Conservation (phyloP, 2,797 vertebrate species). For the Girardinus metallicus region DNA sequence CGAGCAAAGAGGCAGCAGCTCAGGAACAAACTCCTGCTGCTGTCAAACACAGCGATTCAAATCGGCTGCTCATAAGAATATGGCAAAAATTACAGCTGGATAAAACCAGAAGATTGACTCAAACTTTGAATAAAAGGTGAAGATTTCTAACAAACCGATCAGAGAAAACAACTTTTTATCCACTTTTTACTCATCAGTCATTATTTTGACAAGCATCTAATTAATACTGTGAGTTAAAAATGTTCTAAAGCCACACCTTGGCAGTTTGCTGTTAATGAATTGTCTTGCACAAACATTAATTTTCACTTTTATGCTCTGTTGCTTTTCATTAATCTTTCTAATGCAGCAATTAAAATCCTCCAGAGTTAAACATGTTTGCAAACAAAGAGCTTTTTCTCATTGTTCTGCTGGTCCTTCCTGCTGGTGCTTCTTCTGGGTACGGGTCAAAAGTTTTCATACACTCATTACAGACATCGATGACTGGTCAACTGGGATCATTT, state of each 20-base stretch:
- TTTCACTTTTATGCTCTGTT: neutral
- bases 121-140: neutral
- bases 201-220: constrained; percentile 13
- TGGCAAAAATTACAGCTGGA: neutral
- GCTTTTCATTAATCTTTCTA: neutral
- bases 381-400: neutral
- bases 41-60: constrained; percentile 5
- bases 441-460: neutral
- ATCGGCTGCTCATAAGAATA: constrained; percentile 9
- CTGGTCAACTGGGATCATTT: neutral
- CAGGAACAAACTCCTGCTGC: constrained; percentile 39
- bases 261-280: constrained; percentile 11
- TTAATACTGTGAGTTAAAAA: constrained; percentile 28
- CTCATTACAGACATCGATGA: neutral
- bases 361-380: neutral
- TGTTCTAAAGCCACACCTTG: constrained; percentile 6
- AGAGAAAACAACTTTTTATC: constrained; percentile 8
- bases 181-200: constrained; percentile 9
- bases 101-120: neutral
- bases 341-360: neutral
- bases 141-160: constrained; percentile 4
- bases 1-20: constrained; percentile 51
- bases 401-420: neutral
- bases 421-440: neutral
- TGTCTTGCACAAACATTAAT: neutral